Evolutionary conservation across 2,113 vertebrate genomes (phyloP), one percentile per base, ranked within the genome.

Genomic region (Datnioides undecimradiatus): DNA sequence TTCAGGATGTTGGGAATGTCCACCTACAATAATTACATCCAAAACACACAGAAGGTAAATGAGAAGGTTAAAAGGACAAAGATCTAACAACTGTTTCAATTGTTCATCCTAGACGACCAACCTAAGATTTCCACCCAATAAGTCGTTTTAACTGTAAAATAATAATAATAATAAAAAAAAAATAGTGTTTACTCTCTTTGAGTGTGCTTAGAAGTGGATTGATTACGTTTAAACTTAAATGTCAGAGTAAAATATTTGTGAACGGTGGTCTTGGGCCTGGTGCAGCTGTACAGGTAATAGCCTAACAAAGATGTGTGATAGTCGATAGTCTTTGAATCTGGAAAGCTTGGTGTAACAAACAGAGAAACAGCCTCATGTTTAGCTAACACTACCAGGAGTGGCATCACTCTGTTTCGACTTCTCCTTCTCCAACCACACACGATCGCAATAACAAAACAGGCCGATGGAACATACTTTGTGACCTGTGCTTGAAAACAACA

Each of bases 1-100:
- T 99, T 99, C 88, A 98, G 96, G 90, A 99, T 98, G 93, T 99
- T 99, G 0, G 98, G 98, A 80, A 99, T 98, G 73, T 99, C 98
- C 55, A 96, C 89, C 98, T 99, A 55, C 25, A 90, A 71, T 8
- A 64, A 73, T 3, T 8, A 36, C 1, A 85, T 45, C 17, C 58
- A 54, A 31, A 25, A 49, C n/a, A 75, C 14, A 73, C 13, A 68
- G 16, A 65, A 23, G 19, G 2, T 46, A 19, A 75, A 9, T 13
- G 17, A 65, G 23, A 9, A 36, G 7, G 19, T 13, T 34, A 29
- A 9, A 41, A n/a, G 21, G 45, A 52, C 29, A 66, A 17, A 58
- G 9, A 55, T 14, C 31, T 17, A 19, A 46, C 9, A 16, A 8
- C 3, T 23, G n/a, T 27, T 43, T 1, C 1, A 4, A 14, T 4